Percentiles rank a stretch among this genome's conserved stretches.
phyloP scores from a whole-genome alignment of 2,888 invertebrate species.

The Seladonia tumulorum region DNA sequence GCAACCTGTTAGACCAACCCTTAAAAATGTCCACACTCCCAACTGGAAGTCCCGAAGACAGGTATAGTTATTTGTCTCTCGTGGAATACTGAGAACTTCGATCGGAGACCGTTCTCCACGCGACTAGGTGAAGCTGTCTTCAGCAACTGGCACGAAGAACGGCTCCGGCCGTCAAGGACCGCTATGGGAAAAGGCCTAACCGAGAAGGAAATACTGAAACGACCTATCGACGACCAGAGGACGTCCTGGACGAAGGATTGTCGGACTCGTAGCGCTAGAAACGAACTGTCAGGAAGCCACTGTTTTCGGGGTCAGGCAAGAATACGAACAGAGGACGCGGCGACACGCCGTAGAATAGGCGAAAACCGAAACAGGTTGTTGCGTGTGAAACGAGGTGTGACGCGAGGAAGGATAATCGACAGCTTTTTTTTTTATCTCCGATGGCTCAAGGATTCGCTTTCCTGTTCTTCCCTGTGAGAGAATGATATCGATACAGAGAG shows the following conservation, averaged over 20 bases:
- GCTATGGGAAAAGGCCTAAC: conserved; percentile 19
- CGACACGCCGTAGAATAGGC: conserved; percentile 32
- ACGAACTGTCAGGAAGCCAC: conserved; percentile 3
- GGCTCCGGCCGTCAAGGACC: conserved; percentile 39
- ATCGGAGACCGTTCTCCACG: not conserved
- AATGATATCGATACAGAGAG: conserved; percentile 77
- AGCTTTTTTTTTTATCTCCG: conserved; percentile 71
- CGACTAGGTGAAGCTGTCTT: not conserved
- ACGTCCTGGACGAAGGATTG: not conserved
- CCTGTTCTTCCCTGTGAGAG: conserved; percentile 42
- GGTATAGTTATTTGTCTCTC: not conserved
- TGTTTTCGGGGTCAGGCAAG: not conserved
- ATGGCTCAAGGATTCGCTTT: conserved; percentile 72
- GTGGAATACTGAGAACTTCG: not conserved
- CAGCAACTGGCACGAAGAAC: not conserved
- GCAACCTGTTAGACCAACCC: not conserved
- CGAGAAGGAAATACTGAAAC: conserved; percentile 52
- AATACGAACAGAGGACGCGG: conserved; percentile 30
- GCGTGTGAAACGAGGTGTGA: conserved; percentile 26
- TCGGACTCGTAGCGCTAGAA: not conserved
- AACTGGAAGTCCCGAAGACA: not conserved
- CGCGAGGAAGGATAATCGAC: conserved; percentile 56
- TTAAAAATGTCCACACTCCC: not conserved
- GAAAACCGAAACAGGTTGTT: conserved; percentile 37
- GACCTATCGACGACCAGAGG: conserved; percentile 3